Evolutionary conservation across 2,888 invertebrate species (phyloP).

Genomic region (Plusia festucae): DNA sequence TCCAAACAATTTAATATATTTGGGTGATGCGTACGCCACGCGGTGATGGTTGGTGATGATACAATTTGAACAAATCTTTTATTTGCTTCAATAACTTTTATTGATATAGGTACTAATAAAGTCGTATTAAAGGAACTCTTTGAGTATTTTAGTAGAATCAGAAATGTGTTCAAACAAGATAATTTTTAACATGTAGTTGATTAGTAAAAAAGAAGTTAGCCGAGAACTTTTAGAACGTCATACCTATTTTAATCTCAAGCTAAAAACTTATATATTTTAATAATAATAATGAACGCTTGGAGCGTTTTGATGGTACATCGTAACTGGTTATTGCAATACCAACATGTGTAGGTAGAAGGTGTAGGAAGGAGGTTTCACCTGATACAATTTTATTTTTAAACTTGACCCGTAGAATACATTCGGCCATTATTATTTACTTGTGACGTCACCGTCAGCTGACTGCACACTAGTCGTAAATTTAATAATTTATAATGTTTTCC

Average conservation of each 20-base stretch:
- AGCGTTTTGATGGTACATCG: background rate
- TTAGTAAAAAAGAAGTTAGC: no score
- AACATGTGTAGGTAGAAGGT: slow-evolving; percentile 21
- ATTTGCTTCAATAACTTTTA: background rate
- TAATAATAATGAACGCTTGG: background rate
- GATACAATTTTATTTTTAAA: slow-evolving; percentile 13
- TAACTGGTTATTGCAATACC: slow-evolving; percentile 3
- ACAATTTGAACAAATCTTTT: background rate
- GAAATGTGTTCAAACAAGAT: no score
- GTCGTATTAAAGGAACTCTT: no score
- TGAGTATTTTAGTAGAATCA: no score
- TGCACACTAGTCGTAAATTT: slow-evolving; percentile 21
- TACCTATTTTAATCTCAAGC: background rate
- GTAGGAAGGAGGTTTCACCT: slow-evolving; percentile 23
- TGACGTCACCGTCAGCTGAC: slow-evolving; percentile 37
- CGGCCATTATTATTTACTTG: slow-evolving; percentile 15
- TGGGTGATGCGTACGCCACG: background rate
- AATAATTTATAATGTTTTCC: slow-evolving; percentile 32
- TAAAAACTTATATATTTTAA: background rate
- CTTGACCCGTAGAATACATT: slow-evolving; percentile 16
- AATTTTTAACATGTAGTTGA: no score
- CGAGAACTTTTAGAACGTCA: background rate
- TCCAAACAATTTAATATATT: slow-evolving; percentile 1
- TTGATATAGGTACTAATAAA: background rate
- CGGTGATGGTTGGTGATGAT: background rate